Conservation (phyloP, 2,888 invertebrate species). For the Siphlonurus alternatus region DNA sequence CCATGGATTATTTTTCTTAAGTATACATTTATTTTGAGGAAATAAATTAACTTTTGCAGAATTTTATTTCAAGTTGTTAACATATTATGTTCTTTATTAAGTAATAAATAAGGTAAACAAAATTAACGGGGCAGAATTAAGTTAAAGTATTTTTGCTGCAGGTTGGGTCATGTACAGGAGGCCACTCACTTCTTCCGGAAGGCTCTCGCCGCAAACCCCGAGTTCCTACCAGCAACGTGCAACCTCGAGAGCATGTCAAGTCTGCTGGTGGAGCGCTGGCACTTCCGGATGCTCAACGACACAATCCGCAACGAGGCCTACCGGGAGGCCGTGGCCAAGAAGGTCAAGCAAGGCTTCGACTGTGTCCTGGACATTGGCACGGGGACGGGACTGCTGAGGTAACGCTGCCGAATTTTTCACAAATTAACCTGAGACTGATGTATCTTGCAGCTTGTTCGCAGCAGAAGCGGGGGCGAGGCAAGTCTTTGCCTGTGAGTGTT, state of each 20-base stretch:
- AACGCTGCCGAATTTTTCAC: slow-evolving; percentile 8
- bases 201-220: slow-evolving; percentile 31
- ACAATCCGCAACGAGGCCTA: slow-evolving; percentile 46
- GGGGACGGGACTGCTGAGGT: slow-evolving; percentile 55
- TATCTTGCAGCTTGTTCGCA: slow-evolving; percentile 39
- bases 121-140: no score
- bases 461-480: slow-evolving; percentile 32
- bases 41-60: no score
- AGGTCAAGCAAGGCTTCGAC: slow-evolving; percentile 31
- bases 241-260: slow-evolving; percentile 51
- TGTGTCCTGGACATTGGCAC: slow-evolving; percentile 57
- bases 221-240: slow-evolving; percentile 40
- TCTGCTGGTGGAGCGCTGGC: slow-evolving; percentile 58
- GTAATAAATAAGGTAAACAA: no score
- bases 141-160: no score
- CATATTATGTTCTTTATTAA: no score
- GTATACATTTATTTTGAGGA: no score
- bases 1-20: no score
- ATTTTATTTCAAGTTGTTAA: no score
- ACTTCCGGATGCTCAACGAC: slow-evolving; percentile 71
- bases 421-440: no score
- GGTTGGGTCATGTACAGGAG: slow-evolving; percentile 35
- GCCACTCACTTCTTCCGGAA: slow-evolving; percentile 38
- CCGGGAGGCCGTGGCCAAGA: slow-evolving; percentile 39
- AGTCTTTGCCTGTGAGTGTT: slow-evolving; percentile 52